These are phyloP conservation scores for Grammomys dolichurus DNA, from an alignment of 2,113 vertebrate species.

Conservation along the genomic window DNA sequence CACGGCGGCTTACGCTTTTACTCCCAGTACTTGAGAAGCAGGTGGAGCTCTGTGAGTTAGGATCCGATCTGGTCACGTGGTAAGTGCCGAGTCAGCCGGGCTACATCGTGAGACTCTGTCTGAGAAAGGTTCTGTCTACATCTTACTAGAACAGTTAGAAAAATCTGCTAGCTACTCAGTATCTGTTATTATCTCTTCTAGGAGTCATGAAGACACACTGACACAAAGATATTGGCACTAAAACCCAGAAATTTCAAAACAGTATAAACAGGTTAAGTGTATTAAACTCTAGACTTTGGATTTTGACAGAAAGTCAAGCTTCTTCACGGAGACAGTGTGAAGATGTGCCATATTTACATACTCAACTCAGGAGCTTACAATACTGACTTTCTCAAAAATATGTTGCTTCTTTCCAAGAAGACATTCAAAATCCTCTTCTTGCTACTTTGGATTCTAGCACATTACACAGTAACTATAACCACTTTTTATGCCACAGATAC, in stretches of 20 bases:
- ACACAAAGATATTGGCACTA: background rate
- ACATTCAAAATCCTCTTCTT: background rate
- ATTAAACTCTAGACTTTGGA: background rate
- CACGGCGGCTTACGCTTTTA: background rate
- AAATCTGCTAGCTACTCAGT: background rate
- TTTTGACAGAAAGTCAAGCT: background rate
- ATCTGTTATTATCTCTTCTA: constrained; percentile 18
- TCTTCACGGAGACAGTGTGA: background rate
- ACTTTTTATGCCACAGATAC: background rate
- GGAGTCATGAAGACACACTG: constrained; percentile 8
- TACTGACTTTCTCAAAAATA: background rate
- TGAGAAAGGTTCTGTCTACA: background rate
- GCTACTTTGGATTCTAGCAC: background rate
- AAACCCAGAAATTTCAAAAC: background rate
- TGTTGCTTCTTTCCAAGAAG: background rate
- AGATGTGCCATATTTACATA: background rate
- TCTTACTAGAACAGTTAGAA: background rate
- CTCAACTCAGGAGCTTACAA: background rate
- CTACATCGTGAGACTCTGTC: background rate
- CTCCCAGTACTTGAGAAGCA: background rate
- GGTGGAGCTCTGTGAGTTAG: background rate
- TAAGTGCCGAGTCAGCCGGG: background rate
- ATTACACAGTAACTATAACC: background rate
- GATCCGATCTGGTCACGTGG: background rate
- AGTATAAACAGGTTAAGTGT: background rate